These are phyloP conservation scores for Scylla paramamosain DNA, from an alignment of 1,140 invertebrate genomes.

Conservation along the genomic window DNA sequence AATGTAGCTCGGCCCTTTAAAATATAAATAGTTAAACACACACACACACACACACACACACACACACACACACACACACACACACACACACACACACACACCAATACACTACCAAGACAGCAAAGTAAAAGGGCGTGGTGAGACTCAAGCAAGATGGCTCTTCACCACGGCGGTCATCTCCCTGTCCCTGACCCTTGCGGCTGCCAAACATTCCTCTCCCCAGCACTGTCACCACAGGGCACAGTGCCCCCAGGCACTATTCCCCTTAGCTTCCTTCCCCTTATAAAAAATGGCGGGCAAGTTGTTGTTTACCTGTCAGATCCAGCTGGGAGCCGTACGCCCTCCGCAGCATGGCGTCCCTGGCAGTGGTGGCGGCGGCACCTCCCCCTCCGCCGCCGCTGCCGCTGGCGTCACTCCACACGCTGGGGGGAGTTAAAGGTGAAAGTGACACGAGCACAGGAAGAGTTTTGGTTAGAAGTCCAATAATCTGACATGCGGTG, in stretches of 20 bases:
- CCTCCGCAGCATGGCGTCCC: slow-evolving; percentile 70
- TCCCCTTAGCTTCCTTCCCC: not conserved
- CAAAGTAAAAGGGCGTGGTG: too few relatives aligned
- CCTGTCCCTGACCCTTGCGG: too few relatives aligned
- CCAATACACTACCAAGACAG: too few relatives aligned
- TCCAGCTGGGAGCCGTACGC: slow-evolving; percentile 76
- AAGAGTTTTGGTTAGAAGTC: not conserved
- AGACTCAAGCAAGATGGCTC: too few relatives aligned
- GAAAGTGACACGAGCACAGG: not conserved
- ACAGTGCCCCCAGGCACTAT: not conserved
- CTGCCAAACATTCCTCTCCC: too few relatives aligned
- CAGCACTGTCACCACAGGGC: too few relatives aligned
- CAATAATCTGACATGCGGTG: not conserved
- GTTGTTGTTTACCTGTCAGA: slow-evolving; percentile 50
- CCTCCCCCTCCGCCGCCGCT: slow-evolving; percentile 51
- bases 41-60: too few relatives aligned
- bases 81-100: too few relatives aligned
- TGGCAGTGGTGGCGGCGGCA: slow-evolving; percentile 1
- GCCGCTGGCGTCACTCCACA: slow-evolving; percentile 75
- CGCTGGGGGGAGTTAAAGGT: slow-evolving; percentile 33
- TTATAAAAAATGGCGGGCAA: not conserved
- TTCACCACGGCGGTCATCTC: too few relatives aligned
- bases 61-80: too few relatives aligned
- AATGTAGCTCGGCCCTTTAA: too few relatives aligned
- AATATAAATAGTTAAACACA: too few relatives aligned